Evolutionary conservation across 1,140 invertebrate species (phyloP).

Genomic region (Nasonia longicornis): DNA sequence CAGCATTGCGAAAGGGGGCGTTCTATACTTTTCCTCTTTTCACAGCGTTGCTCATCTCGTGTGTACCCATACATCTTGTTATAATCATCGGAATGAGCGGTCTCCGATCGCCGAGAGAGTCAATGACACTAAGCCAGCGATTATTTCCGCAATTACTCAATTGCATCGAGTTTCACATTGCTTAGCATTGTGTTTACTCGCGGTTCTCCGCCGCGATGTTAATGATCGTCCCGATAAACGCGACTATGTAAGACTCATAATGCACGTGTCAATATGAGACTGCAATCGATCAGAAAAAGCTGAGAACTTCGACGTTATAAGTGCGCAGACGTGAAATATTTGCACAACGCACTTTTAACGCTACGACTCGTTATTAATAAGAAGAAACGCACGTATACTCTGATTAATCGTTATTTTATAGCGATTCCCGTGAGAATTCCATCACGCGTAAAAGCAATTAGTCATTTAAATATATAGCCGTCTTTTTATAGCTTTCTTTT

Average conservation of each 20-base stretch:
- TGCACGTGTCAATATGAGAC: neutral
- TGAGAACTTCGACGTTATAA: too few species aligned
- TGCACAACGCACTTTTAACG: too few species aligned
- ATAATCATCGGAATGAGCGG: constrained; percentile 6
- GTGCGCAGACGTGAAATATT: too few species aligned
- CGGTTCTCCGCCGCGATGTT: neutral
- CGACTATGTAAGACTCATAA: neutral
- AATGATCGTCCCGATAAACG: neutral
- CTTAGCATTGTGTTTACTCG: neutral
- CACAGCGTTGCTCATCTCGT: neutral
- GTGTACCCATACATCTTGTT: neutral
- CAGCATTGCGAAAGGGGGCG: neutral
- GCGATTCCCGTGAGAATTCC: too few species aligned
- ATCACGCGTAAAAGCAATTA: too few species aligned
- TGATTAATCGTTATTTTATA: too few species aligned
- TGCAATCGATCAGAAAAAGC: too few species aligned
- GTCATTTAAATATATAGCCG: too few species aligned
- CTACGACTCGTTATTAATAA: too few species aligned
- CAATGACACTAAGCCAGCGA: neutral
- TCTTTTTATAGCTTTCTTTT: too few species aligned
- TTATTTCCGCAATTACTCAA: constrained; percentile 34
- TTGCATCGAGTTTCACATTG: neutral
- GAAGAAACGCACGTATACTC: too few species aligned
- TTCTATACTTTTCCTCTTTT: neutral
- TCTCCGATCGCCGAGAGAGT: neutral